Percentiles rank a stretch among this genome's conserved stretches.
phyloP scores from a whole-genome alignment of 2,113 vertebrate genomes.

The Protomyctophum bolini region DNA sequence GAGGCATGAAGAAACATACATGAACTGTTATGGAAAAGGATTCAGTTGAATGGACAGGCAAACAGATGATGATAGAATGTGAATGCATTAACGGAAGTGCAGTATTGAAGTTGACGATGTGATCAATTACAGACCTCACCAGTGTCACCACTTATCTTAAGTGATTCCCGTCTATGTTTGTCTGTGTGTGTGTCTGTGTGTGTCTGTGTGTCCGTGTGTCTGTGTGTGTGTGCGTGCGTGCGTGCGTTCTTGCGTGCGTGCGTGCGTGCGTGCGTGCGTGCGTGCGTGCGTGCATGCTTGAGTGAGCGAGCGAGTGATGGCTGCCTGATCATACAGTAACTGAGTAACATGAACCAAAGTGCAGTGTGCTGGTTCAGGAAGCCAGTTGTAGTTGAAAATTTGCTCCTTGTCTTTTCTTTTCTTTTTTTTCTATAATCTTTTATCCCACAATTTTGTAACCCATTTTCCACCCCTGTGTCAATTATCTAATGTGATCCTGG shows the following conservation, averaged over 20 bases:
- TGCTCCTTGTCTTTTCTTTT: background rate
- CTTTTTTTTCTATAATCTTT: too few relatives aligned
- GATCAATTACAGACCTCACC: background rate
- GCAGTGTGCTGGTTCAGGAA: background rate
- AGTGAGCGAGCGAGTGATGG: background rate
- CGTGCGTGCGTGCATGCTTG: background rate
- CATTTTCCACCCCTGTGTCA: too few relatives aligned
- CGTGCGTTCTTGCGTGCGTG: background rate
- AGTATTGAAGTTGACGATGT: slow-evolving; percentile 14
- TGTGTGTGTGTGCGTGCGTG: background rate
- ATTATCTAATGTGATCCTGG: too few relatives aligned
- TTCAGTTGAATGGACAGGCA: background rate
- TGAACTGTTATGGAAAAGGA: background rate
- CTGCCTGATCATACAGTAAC: background rate
- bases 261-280: background rate
- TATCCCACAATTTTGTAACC: too few relatives aligned
- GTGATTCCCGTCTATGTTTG: background rate
- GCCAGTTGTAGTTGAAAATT: slow-evolving; percentile 4
- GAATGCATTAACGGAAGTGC: slow-evolving; percentile 1
- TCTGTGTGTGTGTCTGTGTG: background rate
- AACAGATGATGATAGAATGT: background rate
- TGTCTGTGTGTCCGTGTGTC: background rate
- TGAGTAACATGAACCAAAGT: background rate
- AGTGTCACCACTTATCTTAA: slow-evolving; percentile 19
- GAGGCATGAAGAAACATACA: background rate